Evolutionary conservation across 2,113 vertebrate species (phyloP).

Genomic region (Neogobius melanostomus): DNA sequence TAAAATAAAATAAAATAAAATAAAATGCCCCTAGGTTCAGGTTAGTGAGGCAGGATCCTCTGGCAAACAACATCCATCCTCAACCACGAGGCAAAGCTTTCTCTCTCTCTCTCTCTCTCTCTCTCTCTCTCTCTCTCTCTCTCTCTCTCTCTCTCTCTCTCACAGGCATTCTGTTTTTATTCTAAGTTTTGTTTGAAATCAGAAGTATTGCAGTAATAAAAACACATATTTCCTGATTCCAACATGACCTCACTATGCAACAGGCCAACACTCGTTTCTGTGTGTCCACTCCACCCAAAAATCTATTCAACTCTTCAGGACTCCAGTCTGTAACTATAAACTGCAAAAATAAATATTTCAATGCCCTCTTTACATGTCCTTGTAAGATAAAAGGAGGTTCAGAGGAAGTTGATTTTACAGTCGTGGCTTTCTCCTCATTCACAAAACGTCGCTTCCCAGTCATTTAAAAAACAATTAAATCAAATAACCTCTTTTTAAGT

Average conservation of each 20-base stretch:
- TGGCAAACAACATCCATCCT: too few relatives aligned
- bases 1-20: background rate
- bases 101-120: too few relatives aligned
- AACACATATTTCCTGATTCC: conserved; percentile 26
- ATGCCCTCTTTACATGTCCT: background rate
- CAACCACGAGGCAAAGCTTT: too few relatives aligned
- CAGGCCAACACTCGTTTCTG: conserved; percentile 30
- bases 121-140: too few relatives aligned
- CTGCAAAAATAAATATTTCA: background rate
- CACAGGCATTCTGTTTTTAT: background rate
- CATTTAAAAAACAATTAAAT: conserved; percentile 22
- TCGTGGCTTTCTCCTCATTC: conserved; percentile 6
- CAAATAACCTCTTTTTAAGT: conserved; percentile 26
- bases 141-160: too few relatives aligned
- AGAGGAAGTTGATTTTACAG: background rate
- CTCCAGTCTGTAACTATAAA: background rate
- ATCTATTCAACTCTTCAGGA: background rate
- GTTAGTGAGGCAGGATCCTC: too few relatives aligned
- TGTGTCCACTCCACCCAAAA: conserved; percentile 23
- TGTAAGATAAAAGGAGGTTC: background rate
- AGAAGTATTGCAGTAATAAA: background rate
- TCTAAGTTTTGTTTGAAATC: background rate
- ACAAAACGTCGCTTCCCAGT: conserved; percentile 17
- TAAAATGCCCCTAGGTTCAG: too few relatives aligned
- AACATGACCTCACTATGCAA: conserved; percentile 29